Evolutionary conservation across 2,113 vertebrate genomes (phyloP), one percentile per base, ranked within the genome.

Genomic region (Dinomys branickii): DNA sequence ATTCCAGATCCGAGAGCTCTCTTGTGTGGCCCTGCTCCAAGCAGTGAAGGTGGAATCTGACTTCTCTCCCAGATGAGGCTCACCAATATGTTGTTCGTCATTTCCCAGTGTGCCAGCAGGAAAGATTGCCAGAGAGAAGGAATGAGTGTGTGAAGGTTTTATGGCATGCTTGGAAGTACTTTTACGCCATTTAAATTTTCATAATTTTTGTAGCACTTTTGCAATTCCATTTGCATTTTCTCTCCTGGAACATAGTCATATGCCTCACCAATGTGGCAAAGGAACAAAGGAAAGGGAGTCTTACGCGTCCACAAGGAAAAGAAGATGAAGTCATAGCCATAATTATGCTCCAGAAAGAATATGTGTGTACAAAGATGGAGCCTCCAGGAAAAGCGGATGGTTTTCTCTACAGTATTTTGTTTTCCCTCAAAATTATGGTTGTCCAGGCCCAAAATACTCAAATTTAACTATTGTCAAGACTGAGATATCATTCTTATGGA

Each of bases 361-460:
- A 41, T 1, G n/a, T n/a, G n/a, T n/a, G 54, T 12, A 30, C 1
- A 59, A 92, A 86, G 73, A 92, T 38, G 33, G 52, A 69, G 26
- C 35, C 33, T 73, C 14, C 69, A 28, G 47, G 28, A 50, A 78
- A 78, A 92, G 61, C 28, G 90, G n/a, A 77, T n/a, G 52, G 41
- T 95, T 93, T 94, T 65, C 50, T 67, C 69, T 61, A 54, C 5
- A 50, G 59, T 22, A 44, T 67, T 95, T 82, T 89, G n/a, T 52
- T 93, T 86, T 88, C 59, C 44, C 85, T 85, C n/a, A 20, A 95
- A 86, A 56, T 59, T 52, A 78, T 22, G 5, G 13, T 35, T 73
- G 50, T 17, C 58, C 28, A 35, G 33, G 7, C 14, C 47, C 17
- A 41, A 52, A 94, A n/a, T 73, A 86, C 28, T 92, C 22, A 44